Conservation (phyloP, 1,140 invertebrate genomes). For the Polypedilum pembai region DNA sequence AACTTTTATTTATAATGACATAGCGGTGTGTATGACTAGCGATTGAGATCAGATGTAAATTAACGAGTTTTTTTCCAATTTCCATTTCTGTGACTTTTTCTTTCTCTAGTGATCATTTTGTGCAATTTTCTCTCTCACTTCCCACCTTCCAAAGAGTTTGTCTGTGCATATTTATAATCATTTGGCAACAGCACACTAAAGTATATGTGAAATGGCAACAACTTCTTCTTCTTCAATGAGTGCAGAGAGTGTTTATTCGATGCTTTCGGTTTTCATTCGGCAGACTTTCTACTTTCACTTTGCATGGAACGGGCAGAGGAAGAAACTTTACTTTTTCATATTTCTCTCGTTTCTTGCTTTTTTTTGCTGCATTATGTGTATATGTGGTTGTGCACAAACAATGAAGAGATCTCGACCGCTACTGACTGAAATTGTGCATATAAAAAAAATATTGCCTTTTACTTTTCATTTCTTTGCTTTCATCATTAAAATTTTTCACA, state of each 20-base stretch:
- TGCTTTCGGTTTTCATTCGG: conserved; percentile 3
- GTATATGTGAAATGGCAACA: neutral
- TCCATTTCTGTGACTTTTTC: neutral
- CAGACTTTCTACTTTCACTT: conserved; percentile 27
- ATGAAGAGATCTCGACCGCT: neutral
- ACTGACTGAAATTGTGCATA: neutral
- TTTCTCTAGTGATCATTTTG: no score
- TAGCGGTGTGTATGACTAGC: neutral
- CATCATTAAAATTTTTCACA: neutral
- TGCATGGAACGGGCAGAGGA: neutral
- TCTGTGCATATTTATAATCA: no score
- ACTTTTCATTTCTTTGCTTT: conserved; percentile 12
- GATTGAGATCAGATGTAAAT: neutral
- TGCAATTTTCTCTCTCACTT: no score
- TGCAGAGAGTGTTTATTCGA: neutral
- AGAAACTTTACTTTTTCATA: neutral
- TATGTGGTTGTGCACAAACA: neutral
- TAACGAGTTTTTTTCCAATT: conserved; percentile 12
- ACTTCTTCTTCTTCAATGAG: neutral
- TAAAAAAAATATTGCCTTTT: conserved; percentile 18
- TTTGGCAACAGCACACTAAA: no score
- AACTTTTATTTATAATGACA: no score
- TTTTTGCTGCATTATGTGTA: neutral
- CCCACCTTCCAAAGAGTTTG: no score
- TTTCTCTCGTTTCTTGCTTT: no score